Conservation (phyloP, 2,888 invertebrate genomes). For the Chloromyia formosa region DNA sequence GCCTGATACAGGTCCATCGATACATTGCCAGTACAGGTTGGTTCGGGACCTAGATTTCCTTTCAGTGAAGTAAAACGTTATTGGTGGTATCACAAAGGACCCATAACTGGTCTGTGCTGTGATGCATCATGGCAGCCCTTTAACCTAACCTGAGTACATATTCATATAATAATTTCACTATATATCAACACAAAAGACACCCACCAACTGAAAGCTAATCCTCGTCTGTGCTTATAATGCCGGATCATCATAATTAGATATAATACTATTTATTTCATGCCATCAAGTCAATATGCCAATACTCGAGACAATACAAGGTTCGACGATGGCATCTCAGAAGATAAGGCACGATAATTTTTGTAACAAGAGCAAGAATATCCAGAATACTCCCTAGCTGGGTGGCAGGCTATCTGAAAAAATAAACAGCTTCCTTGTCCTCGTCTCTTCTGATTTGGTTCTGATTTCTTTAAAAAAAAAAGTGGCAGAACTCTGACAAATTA, state of each 20-base stretch:
- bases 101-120: too few species aligned
- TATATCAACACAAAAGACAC: neutral
- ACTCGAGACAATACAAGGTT: neutral
- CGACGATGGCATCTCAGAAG: slow-evolving; percentile 3
- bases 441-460: neutral
- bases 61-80: too few species aligned
- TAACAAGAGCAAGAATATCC: slow-evolving; percentile 10
- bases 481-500: slow-evolving; percentile 36
- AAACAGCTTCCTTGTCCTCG: slow-evolving; percentile 1
- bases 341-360: slow-evolving; percentile 41
- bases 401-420: neutral
- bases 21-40: too few species aligned
- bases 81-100: too few species aligned
- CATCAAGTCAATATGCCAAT: neutral
- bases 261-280: neutral
- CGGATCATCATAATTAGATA: neutral
- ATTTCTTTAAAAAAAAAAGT: neutral
- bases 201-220: neutral
- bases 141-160: too few species aligned
- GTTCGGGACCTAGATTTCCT: too few species aligned
- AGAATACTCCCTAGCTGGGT: neutral
- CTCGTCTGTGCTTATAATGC: neutral
- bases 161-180: too few species aligned
- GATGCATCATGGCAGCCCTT: too few species aligned
- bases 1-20: too few species aligned